Evolutionary conservation across 2,888 invertebrate genomes (phyloP).

Genomic region (Cosmia trapezina): DNA sequence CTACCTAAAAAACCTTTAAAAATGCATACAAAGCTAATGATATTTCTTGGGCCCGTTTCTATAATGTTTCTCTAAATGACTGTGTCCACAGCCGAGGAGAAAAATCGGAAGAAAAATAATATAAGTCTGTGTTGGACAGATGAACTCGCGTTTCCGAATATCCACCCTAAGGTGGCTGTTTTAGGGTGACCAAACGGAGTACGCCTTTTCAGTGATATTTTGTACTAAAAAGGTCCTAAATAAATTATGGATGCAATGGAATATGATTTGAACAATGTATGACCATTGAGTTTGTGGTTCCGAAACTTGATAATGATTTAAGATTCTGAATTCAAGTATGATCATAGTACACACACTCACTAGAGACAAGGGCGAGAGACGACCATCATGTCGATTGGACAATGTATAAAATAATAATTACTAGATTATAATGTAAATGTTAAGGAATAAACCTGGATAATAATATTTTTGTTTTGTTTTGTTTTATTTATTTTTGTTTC

Average conservation of each 20-base stretch:
- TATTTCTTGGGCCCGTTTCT: too few relatives aligned
- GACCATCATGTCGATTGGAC: slow-evolving; percentile 84
- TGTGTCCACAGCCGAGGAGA: too few relatives aligned
- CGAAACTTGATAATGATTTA: background rate
- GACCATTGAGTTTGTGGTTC: background rate
- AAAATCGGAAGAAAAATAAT: too few relatives aligned
- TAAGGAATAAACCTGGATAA: slow-evolving; percentile 90
- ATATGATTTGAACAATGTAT: background rate
- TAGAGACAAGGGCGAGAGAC: slow-evolving; percentile 80
- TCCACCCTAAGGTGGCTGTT: too few relatives aligned
- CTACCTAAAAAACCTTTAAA: too few relatives aligned
- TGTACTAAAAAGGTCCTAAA: background rate
- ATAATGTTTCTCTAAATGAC: too few relatives aligned
- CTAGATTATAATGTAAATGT: slow-evolving; percentile 88
- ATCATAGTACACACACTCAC: slow-evolving; percentile 76
- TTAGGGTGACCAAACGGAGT: too few relatives aligned
- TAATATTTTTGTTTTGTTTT: slow-evolving; percentile 85
- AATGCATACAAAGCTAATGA: too few relatives aligned
- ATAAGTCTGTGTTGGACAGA: too few relatives aligned
- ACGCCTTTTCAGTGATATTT: slow-evolving; percentile 4
- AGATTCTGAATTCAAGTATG: slow-evolving; percentile 28
- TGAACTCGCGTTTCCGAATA: too few relatives aligned
- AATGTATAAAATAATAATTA: slow-evolving; percentile 89
- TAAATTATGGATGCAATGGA: background rate
- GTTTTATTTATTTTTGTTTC: slow-evolving; percentile 78